Evolutionary conservation across 2,113 vertebrate species (phyloP), one percentile per base, ranked within the genome.

Genomic region (Podiceps cristatus): DNA sequence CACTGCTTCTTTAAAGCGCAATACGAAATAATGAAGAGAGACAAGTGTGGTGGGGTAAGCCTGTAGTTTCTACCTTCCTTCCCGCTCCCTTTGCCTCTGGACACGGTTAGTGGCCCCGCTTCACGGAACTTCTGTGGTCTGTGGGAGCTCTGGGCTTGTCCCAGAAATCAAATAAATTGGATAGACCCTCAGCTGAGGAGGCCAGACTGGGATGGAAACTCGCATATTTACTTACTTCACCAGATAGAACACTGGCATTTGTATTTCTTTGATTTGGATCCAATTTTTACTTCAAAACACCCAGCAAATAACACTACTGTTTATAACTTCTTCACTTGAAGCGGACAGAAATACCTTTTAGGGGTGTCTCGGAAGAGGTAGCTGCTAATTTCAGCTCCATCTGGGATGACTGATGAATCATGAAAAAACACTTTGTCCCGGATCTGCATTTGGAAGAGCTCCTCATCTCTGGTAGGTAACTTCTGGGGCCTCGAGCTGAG

Each of bases 401-500:
- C 99, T 0, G 99, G 99, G 89, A 99, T 98, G 87, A 99, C 98
- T 1, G 99, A 99, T 0, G 99, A 99, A 96, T 99, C 99, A 0
- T 99, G 99, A 90, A 99, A 99, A 93, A 99, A 97, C 0, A 99
- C 96, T 90, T 99, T 99, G 98, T 99, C 99, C 90, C 98, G 98
- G 93, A 99, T 99, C 98, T 99, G 99, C 99, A 99, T 99, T 98
- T 99, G 99, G 95, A 99, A 99, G 89, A 99, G 99, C 24, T 99
- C 99, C 91, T 99, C 99, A 87, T 99, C 99, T 78, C 99, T 98
- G 9, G 99, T 99, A 53, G 99, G 99, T 25, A 99, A 73, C 96
- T 99, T 99, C 98, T 99, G 99, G 63, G 98, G 97, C 96, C 95
- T 94, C 16, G 97, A 97, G 64, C 94, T 64, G 2, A 98, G 95